Evolutionary conservation across 2,888 invertebrate species (phyloP).

Genomic region (Synanthedon formicaeformis): DNA sequence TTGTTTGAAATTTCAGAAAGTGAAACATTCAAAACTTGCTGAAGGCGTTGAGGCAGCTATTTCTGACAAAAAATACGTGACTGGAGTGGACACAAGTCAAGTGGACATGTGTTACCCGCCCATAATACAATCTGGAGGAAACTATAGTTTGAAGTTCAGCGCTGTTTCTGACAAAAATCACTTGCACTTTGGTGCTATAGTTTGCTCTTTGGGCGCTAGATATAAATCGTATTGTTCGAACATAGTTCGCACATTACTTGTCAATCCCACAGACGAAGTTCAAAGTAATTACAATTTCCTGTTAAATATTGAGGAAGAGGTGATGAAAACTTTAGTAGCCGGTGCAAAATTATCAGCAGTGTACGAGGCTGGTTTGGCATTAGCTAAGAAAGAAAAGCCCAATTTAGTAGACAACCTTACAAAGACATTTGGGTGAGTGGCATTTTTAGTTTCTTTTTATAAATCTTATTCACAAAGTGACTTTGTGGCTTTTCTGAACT

Average conservation of each 20-base stretch:
- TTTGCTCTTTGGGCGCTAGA: slow-evolving; percentile 94
- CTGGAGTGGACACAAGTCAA: slow-evolving; percentile 87
- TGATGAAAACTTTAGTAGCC: slow-evolving; percentile 85
- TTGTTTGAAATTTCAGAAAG: slow-evolving; percentile 77
- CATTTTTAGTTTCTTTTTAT: too few species aligned
- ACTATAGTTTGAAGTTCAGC: slow-evolving; percentile 97
- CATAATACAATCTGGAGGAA: slow-evolving; percentile 99
- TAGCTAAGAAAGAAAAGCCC: slow-evolving; percentile 89
- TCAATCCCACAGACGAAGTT: slow-evolving; percentile 86
- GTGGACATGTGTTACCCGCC: slow-evolving; percentile 99
- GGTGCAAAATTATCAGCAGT: slow-evolving; percentile 88
- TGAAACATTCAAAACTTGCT: slow-evolving; percentile 93
- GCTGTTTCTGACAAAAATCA: slow-evolving; percentile 93
- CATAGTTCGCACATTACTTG: slow-evolving; percentile 94
- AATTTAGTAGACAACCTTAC: slow-evolving; percentile 89
- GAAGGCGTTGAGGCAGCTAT: slow-evolving; percentile 95
- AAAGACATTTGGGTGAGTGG: slow-evolving; percentile 85
- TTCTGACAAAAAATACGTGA: slow-evolving; percentile 95
- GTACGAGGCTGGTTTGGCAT: slow-evolving; percentile 84
- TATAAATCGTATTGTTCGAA: slow-evolving; percentile 99
- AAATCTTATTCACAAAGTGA: background rate
- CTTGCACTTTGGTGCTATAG: slow-evolving; percentile 95
- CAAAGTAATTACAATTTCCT: slow-evolving; percentile 94
- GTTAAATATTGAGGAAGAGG: slow-evolving; percentile 88
- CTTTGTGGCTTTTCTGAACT: too few species aligned